phyloP scores from a whole-genome alignment of 2,888 invertebrate species.

The Idaea biselata region DNA sequence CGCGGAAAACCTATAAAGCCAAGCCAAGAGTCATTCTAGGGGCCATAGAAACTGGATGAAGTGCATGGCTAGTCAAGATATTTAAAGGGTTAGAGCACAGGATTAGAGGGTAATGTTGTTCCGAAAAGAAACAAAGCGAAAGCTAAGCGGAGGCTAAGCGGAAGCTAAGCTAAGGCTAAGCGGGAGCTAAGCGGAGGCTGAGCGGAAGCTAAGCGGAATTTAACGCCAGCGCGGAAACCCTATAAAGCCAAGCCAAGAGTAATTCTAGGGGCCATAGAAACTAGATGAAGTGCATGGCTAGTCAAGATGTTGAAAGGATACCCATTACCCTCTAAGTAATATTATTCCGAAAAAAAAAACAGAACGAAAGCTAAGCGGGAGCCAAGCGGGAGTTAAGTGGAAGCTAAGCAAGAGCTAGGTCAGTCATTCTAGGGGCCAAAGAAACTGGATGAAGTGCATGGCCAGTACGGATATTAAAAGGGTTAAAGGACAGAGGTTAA shows the following conservation, averaged over 20 bases:
- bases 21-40: constrained; percentile 4
- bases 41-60: constrained; percentile 14
- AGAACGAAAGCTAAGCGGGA: too few species aligned
- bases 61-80: not conserved
- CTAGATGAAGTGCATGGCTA: not conserved
- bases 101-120: too few species aligned
- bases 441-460: constrained; percentile 6
- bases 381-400: too few species aligned
- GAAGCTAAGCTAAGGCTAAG: too few species aligned
- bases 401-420: too few species aligned
- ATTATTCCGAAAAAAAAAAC: too few species aligned
- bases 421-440: constrained; percentile 13
- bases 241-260: constrained; percentile 13
- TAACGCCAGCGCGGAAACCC: constrained; percentile 32
- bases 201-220: too few species aligned
- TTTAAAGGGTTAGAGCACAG: not conserved
- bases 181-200: too few species aligned
- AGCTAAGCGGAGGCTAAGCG: too few species aligned
- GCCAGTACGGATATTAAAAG: not conserved
- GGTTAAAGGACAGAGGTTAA: too few species aligned
- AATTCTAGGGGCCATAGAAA: constrained; percentile 15
- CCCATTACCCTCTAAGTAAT: too few species aligned
- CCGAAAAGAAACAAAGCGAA: too few species aligned
- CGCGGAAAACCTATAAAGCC: constrained; percentile 23
- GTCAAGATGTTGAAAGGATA: not conserved